Conservation (phyloP, 2,797 vertebrate species). For the Lepus oiostolus region DNA sequence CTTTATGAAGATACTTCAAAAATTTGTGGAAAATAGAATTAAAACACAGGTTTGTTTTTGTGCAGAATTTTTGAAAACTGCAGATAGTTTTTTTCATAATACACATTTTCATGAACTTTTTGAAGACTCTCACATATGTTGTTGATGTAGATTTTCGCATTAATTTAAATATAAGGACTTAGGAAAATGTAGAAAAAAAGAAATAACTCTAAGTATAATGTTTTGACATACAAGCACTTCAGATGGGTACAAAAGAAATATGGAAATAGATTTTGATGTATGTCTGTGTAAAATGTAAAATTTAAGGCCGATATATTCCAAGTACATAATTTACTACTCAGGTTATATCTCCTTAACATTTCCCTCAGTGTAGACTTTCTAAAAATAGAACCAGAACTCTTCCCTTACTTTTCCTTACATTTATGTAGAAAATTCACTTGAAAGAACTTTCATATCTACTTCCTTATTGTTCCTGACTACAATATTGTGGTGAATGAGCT, state of each 20-base stretch:
- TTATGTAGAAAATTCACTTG: slow-evolving; percentile 63
- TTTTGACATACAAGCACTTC: slow-evolving; percentile 17
- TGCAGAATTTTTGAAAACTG: no score
- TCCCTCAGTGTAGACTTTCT: slow-evolving; percentile 9
- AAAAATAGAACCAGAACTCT: slow-evolving; percentile 28
- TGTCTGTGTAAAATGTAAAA: neutral
- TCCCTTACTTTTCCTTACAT: slow-evolving; percentile 40
- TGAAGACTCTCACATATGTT: neutral
- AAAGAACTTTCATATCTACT: slow-evolving; percentile 45
- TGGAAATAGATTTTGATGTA: neutral
- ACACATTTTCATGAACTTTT: no score
- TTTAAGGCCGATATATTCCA: neutral
- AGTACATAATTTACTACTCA: neutral
- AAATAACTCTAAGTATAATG: neutral
- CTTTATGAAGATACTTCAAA: neutral
- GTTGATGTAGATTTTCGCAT: neutral
- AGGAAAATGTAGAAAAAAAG: slow-evolving; percentile 12
- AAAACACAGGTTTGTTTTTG: no score
- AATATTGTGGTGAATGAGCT: neutral
- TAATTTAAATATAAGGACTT: slow-evolving; percentile 26
- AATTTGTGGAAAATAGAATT: no score
- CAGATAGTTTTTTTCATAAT: no score
- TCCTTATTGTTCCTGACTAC: slow-evolving; percentile 12
- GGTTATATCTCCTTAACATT: slow-evolving; percentile 27
- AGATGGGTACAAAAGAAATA: neutral